Evolutionary conservation across 92 coral and sea anemone genomes (phyloP), one percentile per base, ranked within the genome.

Genomic region (Paramuricea clavata): DNA sequence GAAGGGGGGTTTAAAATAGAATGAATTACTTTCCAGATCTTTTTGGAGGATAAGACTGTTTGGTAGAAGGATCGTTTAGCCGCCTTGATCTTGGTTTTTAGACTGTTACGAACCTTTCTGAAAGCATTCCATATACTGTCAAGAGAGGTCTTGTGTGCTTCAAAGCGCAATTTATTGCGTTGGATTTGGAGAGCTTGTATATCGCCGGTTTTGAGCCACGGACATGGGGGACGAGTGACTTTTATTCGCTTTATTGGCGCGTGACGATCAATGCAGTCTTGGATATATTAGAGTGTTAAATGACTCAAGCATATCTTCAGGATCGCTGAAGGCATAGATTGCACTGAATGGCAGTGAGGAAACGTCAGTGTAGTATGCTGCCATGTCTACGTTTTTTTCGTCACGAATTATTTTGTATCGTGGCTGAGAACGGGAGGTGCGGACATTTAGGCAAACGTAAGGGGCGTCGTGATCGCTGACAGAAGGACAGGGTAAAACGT

Each of bases 401-500:
- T 71, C 59, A 13, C 74, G 65, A 49, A 84, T 42, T 19, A 41
- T 47, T 44, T 73, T 84, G 27, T 52, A 65, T 30, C 88, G 59
- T 50, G 88, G 72, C 41, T 16, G 34, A 56, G 47, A 84, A 12
- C 81, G 62, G 19, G 73, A 32, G 81, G 54, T 79, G 8, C 74
- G 88, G 25, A 68, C 73, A 26, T 84, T 84, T 21, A 84, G 43
- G 47, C 69, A 70, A 32, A 73, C 80, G 17, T 84, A 84, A 15
- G 79, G 81, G 49, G 68, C 56, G 16, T 13, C 62, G 27, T 79
- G 88, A 50, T 73, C 88, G 39, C 88, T 57, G 17, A 84, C 23
- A n/a, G 54, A 68, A 4, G 81, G 68, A 72, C 88, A 84, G 1
- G 81, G 88, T 28, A 83, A 30, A 7, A 82, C 86, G 68, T 82